Conservation (phyloP, 2,888 invertebrate species). For the Lottia gigantea region DNA sequence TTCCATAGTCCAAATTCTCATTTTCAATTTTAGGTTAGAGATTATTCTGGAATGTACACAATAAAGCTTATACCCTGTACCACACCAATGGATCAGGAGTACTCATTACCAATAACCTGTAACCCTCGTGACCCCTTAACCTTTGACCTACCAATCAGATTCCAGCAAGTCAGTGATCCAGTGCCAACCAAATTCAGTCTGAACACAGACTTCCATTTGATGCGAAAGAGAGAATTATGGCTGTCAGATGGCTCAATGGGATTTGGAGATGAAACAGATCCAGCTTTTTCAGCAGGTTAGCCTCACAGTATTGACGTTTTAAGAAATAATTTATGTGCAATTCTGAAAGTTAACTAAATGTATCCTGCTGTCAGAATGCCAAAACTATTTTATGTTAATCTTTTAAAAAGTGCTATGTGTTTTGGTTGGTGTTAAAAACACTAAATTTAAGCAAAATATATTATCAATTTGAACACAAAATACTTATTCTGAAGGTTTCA, state of each 20-base stretch:
- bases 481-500: too few species aligned
- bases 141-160: conserved; percentile 65
- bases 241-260: conserved; percentile 51
- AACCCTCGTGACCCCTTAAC: conserved; percentile 58
- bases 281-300: conserved; percentile 62
- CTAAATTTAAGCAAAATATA: too few species aligned
- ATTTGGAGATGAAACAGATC: conserved; percentile 51
- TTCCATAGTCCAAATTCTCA: background rate
- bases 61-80: conserved; percentile 65
- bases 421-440: too few species aligned
- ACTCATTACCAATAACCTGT: conserved; percentile 54
- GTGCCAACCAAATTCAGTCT: conserved; percentile 65
- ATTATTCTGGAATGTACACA: conserved; percentile 65
- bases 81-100: conserved; percentile 51
- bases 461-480: too few species aligned
- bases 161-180: conserved; percentile 68
- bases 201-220: conserved; percentile 63
- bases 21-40: conserved; percentile 54
- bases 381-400: too few species aligned
- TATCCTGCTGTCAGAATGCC: too few species aligned
- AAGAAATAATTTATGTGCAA: background rate
- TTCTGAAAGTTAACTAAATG: too few species aligned
- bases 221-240: conserved; percentile 61
- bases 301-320: background rate
- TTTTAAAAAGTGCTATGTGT: too few species aligned